These are phyloP conservation scores for Athene noctua DNA, from an alignment of 2,113 vertebrate genomes.

Conservation along the genomic window DNA sequence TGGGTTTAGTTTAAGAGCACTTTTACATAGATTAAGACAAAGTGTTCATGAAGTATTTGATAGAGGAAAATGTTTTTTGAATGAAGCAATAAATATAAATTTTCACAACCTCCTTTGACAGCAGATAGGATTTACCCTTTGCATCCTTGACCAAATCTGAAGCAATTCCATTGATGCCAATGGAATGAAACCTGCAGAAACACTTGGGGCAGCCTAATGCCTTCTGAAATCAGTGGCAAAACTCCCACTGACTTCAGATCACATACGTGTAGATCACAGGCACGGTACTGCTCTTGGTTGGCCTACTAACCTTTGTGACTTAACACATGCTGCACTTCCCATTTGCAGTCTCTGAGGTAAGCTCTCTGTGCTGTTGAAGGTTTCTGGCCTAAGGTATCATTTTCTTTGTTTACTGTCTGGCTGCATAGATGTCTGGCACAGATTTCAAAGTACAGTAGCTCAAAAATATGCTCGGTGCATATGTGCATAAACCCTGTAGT, in stretches of 20 bases:
- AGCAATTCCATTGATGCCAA: background rate
- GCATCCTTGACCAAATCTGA: background rate
- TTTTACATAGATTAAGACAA: background rate
- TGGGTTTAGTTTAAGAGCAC: background rate
- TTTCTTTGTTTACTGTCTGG: slow-evolving; percentile 68
- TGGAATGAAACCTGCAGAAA: background rate
- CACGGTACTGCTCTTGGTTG: background rate
- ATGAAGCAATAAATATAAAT: background rate
- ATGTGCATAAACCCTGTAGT: background rate
- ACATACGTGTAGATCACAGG: background rate
- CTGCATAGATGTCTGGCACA: slow-evolving; percentile 63
- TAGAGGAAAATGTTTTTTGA: background rate
- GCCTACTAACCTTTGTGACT: slow-evolving; percentile 54
- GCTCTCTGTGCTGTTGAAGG: background rate
- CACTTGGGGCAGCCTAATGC: background rate
- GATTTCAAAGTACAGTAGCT: slow-evolving; percentile 59
- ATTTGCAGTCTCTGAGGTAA: slow-evolving; percentile 36
- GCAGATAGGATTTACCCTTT: background rate
- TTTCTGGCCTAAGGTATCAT: slow-evolving; percentile 53
- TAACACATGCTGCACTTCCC: background rate
- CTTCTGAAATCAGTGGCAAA: background rate
- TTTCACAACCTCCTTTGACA: background rate
- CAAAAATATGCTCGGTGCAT: slow-evolving; percentile 25
- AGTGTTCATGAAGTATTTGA: background rate
- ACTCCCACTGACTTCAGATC: background rate